Base-by-base conservation (phyloP, 2,888 invertebrate species). In the Adela reaumurella region DNA sequence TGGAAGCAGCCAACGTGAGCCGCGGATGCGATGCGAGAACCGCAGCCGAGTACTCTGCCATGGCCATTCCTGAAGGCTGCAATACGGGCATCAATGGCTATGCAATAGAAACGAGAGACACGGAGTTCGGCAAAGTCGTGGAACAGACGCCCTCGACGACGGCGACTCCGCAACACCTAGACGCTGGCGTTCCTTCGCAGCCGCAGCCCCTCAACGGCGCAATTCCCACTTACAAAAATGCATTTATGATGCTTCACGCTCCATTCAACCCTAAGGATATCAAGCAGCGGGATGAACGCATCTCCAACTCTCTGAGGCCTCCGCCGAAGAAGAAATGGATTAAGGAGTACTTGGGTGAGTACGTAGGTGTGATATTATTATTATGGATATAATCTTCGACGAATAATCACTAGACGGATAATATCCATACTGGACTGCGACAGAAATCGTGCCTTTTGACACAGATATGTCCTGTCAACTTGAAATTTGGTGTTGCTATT, bases 281-380 rank as follows among this genome's bases (percentile, higher is more conserved):
- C 57, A 61, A 54, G 58, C 69, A 46, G 62, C 63, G 19, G 61
- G 64, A n/a, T n/a, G n/a, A n/a, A n/a, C n/a, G n/a, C 51, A 46
- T 17, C 50, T 47, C 41, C 42, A 18, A 29, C 3, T 14, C 6
- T 14, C 47, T 50, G 10, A 43, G 62, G 54, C 82, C 85, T 35
- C 84, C 87, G 49, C 87, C 88, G 43, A 88, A 88, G 73, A 88
- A 88, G 76, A 87, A 88, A 66, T 88, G 88, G 87, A 86, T 87
- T 55, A 83, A 81, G 59, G 85, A 86, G 62, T 87, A 86, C 64
- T 69, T 85, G 58, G 83, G 83, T 74, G 68, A 84, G 84, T 70
- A 4, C 35, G 24, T 28, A 16, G 14, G 11, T 19, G 35, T 14
- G 35, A 14, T 35, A 14, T n/a, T n/a, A n/a, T n/a, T n/a, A n/a